Evolutionary conservation across 2,888 invertebrate species (phyloP).

Genomic region (Oscheius sp.): DNA sequence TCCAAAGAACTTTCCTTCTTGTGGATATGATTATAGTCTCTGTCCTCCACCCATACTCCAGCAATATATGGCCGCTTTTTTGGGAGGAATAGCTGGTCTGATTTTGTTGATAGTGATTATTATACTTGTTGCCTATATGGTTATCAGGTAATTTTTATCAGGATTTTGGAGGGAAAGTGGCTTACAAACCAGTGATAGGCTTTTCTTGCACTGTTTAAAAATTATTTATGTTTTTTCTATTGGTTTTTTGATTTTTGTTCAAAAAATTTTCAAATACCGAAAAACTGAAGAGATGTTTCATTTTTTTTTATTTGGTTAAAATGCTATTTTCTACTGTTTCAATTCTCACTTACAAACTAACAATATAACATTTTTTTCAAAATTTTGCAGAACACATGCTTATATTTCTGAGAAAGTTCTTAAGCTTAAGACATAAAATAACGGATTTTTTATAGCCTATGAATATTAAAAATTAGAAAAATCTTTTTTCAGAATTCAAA

Average conservation of each 20-base stretch:
- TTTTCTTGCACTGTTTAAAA: slow-evolving; percentile 33
- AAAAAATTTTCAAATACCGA: too few relatives aligned
- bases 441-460: slow-evolving; percentile 44
- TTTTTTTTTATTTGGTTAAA: background rate
- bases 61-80: slow-evolving; percentile 42
- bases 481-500: slow-evolving; percentile 37
- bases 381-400: background rate
- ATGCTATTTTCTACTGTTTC: slow-evolving; percentile 5
- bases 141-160: background rate
- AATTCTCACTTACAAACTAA: background rate
- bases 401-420: slow-evolving; percentile 16
- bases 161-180: background rate
- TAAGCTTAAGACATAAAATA: slow-evolving; percentile 43
- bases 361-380: too few relatives aligned
- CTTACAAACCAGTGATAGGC: slow-evolving; percentile 49
- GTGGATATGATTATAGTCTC: slow-evolving; percentile 29
- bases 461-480: slow-evolving; percentile 52
- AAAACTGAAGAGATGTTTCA: background rate
- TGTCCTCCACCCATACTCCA: slow-evolving; percentile 46
- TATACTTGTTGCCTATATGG: background rate
- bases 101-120: slow-evolving; percentile 14
- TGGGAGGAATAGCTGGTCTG: slow-evolving; percentile 28
- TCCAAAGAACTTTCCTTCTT: slow-evolving; percentile 23
- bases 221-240: too few relatives aligned
- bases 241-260: too few relatives aligned